These are phyloP conservation scores for Acrossocheilus wenchowensis DNA, from an alignment of 2,797 vertebrate genomes.

Conservation along the genomic window DNA sequence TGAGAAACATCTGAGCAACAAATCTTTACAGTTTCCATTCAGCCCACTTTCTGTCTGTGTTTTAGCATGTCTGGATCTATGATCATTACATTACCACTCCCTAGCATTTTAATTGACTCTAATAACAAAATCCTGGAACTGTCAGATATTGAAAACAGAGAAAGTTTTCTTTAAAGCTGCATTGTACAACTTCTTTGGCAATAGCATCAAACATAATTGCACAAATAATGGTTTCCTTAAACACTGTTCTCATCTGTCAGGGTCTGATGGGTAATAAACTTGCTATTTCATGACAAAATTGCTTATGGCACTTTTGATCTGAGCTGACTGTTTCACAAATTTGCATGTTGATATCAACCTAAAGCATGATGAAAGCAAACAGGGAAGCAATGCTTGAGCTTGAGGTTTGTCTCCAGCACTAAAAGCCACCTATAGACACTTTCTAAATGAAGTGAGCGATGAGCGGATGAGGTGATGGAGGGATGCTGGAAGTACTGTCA, in stretches of 20 bases:
- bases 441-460: not conserved
- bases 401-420: not conserved
- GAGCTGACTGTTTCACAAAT: not conserved
- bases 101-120: not conserved
- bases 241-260: not conserved
- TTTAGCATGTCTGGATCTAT: conserved; percentile 3
- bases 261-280: not conserved
- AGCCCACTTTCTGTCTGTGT: not conserved
- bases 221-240: not conserved
- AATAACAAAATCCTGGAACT: not conserved
- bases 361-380: not conserved
- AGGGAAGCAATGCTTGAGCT: not conserved
- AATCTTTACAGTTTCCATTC: not conserved
- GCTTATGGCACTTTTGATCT: not conserved
- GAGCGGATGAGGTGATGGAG: not conserved
- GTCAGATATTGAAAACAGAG: not conserved
- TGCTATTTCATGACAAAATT: not conserved
- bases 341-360: not conserved
- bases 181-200: not conserved
- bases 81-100: not conserved
- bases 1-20: not conserved
- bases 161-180: not conserved
- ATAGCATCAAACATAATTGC: not conserved
- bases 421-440: not conserved
- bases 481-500: not conserved